Conservation (phyloP, 2,797 vertebrate species). For the Xenopus petersii region DNA sequence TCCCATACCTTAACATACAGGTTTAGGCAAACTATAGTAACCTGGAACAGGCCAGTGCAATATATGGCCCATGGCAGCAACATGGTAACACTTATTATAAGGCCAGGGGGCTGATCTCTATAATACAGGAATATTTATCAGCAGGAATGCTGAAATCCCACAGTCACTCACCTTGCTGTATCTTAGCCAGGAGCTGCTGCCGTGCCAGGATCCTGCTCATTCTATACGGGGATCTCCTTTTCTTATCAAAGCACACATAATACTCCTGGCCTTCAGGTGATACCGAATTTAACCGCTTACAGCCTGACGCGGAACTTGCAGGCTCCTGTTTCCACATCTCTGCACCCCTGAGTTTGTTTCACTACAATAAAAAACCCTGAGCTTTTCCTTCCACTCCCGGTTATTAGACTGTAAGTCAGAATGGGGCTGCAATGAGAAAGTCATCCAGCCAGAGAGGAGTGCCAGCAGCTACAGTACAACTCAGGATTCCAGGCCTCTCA, state of each 20-base stretch:
- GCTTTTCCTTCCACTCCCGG: slow-evolving; percentile 44
- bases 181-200: slow-evolving; percentile 87
- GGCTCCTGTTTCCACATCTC: slow-evolving; percentile 81
- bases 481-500: slow-evolving; percentile 72
- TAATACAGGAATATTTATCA: no score
- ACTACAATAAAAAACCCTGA: not conserved
- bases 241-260: slow-evolving; percentile 69
- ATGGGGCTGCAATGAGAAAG: slow-evolving; percentile 52
- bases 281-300: slow-evolving; percentile 80
- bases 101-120: no score
- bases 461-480: slow-evolving; percentile 64
- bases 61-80: no score
- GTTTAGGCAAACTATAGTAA: no score
- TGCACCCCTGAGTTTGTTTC: slow-evolving; percentile 23
- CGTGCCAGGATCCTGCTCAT: slow-evolving; percentile 91
- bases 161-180: slow-evolving; percentile 85
- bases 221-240: slow-evolving; percentile 86
- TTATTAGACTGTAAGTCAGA: slow-evolving; percentile 27
- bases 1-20: no score
- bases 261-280: slow-evolving; percentile 90
- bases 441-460: slow-evolving; percentile 49
- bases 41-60: no score
- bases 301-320: slow-evolving; percentile 68
- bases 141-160: no score
- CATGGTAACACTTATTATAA: no score